Evolutionary conservation across 2,888 invertebrate species (phyloP).

Genomic region (Anoplius nigerrimus): DNA sequence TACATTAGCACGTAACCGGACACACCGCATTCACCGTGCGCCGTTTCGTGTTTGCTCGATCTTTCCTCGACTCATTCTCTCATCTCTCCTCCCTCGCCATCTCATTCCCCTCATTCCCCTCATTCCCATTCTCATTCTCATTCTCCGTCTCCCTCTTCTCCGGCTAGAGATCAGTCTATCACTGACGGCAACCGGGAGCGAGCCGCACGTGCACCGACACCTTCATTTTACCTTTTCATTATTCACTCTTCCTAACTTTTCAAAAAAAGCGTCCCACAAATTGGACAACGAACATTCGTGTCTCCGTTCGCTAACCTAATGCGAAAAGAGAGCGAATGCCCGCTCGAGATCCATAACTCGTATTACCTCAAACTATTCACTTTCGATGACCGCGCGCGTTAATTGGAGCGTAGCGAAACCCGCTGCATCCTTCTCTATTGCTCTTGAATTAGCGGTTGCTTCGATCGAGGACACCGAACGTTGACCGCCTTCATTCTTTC

Average conservation of each 20-base stretch:
- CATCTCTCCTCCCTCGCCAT: neutral
- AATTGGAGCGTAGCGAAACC: constrained; percentile 48
- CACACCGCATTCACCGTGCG: constrained; percentile 35
- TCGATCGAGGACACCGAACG: too few species aligned
- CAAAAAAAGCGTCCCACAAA: too few species aligned
- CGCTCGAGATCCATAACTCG: constrained; percentile 41
- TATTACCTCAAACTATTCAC: constrained; percentile 51
- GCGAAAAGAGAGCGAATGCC: constrained; percentile 38
- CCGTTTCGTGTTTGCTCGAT: constrained; percentile 36
- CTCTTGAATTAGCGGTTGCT: neutral
- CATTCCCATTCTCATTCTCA: neutral
- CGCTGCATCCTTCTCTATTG: constrained; percentile 44
- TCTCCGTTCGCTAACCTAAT: too few species aligned
- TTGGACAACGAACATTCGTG: too few species aligned
- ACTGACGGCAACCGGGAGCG: too few species aligned
- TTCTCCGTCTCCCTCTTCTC: neutral
- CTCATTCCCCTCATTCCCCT: neutral
- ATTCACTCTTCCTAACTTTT: too few species aligned
- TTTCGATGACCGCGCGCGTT: constrained; percentile 49
- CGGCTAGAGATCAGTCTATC: too few species aligned
- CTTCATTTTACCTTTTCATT: neutral
- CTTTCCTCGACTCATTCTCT: constrained; percentile 20
- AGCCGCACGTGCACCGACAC: neutral
- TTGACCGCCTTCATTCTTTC: too few species aligned
- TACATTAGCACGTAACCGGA: constrained; percentile 44